Base-by-base conservation (phyloP, 2,888 invertebrate genomes). In the Seira sanloemensis region DNA sequence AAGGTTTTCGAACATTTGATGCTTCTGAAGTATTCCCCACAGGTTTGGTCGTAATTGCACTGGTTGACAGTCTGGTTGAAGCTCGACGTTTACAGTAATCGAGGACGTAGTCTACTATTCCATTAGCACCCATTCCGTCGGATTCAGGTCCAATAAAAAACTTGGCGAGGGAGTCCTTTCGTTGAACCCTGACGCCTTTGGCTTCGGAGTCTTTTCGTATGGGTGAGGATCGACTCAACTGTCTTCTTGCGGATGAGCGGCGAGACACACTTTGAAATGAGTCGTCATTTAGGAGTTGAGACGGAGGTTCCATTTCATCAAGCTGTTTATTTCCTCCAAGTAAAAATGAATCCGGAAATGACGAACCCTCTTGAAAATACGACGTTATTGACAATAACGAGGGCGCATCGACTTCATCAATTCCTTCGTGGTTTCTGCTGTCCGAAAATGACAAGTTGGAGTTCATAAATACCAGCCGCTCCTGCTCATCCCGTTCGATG, bases 361-460 rank as follows among this genome's bases (percentile, higher is more conserved):
- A 85, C 0, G 86, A 86, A 0, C 86, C 78, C 23, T 76, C 68
- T 24, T 75, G 78, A 67, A 86, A 86, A 67, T 86, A 86, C 4
- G 37, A 27, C 0, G 82, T 76, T 18, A 86, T 65, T 7, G 84
- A 84, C 9, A 85, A 16, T 4, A 82, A 62, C 2, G 81, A 82
- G 0, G 81, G 81, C 0, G 76, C 66, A 19, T 82, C 81, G n/a
- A 76, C n/a, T 37, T 85, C 25, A 18, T 79, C 75, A 25, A 72
- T 27, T 9, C 66, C 72, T 24, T 69, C 62, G n/a, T n/a, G n/a
- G n/a, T n/a, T n/a, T n/a, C n/a, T n/a, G n/a, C n/a, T n/a, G n/a
- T n/a, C n/a, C 0, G 69, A 73, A 65, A 86, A 82, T 25, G 86
- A 80, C 4, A 71, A 54, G 69, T 85, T 68, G 2, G 84, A 84